These are phyloP conservation scores for Microtus oregoni DNA, from an alignment of 2,113 vertebrate genomes.

Conservation along the genomic window DNA sequence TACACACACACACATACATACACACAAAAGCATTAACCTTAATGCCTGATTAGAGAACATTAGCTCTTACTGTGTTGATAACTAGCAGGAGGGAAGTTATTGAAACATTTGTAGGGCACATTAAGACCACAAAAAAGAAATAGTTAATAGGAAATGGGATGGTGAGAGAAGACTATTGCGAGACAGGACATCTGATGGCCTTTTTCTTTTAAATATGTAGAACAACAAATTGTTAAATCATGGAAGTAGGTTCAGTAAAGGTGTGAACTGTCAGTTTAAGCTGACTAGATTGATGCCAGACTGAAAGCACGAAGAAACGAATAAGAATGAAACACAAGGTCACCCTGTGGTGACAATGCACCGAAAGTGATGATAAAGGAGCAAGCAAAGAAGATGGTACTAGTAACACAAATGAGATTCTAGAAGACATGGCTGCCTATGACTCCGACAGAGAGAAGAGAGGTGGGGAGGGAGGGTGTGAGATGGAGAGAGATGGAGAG, in stretches of 20 bases:
- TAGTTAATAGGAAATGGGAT: background rate
- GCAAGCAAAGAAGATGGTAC: slow-evolving; percentile 30
- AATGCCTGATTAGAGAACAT: slow-evolving; percentile 17
- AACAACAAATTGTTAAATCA: background rate
- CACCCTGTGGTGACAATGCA: slow-evolving; percentile 9
- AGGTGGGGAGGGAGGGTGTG: no score
- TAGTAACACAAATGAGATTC: slow-evolving; percentile 32
- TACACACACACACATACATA: background rate
- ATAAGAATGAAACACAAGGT: slow-evolving; percentile 27
- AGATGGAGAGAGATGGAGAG: background rate
- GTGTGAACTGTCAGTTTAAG: background rate
- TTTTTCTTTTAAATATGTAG: background rate
- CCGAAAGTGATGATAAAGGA: slow-evolving; percentile 23
- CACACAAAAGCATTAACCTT: background rate
- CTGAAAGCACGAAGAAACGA: background rate
- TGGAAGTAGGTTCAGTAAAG: background rate
- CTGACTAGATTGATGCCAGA: slow-evolving; percentile 19
- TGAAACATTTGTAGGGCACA: background rate
- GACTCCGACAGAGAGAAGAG: background rate
- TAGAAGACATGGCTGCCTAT: background rate
- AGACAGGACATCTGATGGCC: slow-evolving; percentile 7
- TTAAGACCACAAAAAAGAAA: slow-evolving; percentile 46
- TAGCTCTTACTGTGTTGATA: slow-evolving; percentile 1
- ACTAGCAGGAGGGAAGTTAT: slow-evolving; percentile 17
- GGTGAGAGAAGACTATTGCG: background rate